These are phyloP conservation scores for Ceratina calcarata DNA, from an alignment of 1,140 invertebrate species.

Conservation along the genomic window DNA sequence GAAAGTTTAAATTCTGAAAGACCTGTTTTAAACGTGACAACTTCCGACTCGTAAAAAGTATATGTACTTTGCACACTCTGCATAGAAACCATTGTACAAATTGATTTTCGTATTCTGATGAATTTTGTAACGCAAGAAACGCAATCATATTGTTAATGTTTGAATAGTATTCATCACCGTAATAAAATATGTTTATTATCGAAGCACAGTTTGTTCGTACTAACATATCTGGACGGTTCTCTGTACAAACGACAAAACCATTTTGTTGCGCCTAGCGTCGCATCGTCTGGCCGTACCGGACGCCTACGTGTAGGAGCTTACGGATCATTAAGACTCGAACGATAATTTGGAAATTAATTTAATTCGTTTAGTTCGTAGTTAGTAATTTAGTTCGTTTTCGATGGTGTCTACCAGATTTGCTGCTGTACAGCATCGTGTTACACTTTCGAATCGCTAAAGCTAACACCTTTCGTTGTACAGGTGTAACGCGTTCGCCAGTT, in stretches of 20 bases:
- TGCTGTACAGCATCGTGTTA: too few relatives aligned
- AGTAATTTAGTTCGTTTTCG: too few relatives aligned
- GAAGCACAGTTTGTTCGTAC: slow-evolving; percentile 26
- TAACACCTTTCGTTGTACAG: not conserved
- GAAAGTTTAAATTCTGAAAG: not conserved
- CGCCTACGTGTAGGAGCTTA: slow-evolving; percentile 35
- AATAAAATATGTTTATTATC: slow-evolving; percentile 38
- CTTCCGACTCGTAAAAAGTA: not conserved
- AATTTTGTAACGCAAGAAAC: slow-evolving; percentile 23
- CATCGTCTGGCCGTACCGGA: slow-evolving; percentile 32
- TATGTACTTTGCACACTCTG: slow-evolving; percentile 21
- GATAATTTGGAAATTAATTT: slow-evolving; percentile 11
- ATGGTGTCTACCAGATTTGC: too few relatives aligned
- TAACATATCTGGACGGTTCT: slow-evolving; percentile 34
- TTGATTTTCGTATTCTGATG: slow-evolving; percentile 12
- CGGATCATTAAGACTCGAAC: slow-evolving; percentile 30
- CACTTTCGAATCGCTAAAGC: not conserved
- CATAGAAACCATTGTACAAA: slow-evolving; percentile 28
- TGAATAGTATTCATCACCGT: slow-evolving; percentile 36
- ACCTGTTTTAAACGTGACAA: not conserved
- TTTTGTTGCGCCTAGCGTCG: slow-evolving; percentile 30
- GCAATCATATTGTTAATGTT: slow-evolving; percentile 23
- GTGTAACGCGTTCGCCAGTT: not conserved
- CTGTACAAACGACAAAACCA: not conserved
- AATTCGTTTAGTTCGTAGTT: too few relatives aligned